Evolutionary conservation across 2,888 invertebrate genomes (phyloP).

Genomic region (Dasysyrphus albostriatus): DNA sequence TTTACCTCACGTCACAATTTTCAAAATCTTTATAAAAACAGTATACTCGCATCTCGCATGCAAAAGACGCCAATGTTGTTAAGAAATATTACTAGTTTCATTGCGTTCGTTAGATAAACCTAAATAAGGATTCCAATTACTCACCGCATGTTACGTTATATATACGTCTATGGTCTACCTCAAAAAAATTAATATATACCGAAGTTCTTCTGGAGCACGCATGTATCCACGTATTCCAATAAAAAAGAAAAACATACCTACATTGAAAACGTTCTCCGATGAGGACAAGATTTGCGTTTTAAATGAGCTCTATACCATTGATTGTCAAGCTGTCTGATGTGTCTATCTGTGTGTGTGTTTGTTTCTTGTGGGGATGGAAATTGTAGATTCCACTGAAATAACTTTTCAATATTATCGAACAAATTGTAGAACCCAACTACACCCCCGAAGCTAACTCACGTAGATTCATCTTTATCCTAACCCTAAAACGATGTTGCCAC

Average conservation of each 20-base stretch:
- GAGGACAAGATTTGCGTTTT: conserved; percentile 71
- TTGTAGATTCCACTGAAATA: conserved; percentile 57
- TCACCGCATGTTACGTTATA: conserved; percentile 12
- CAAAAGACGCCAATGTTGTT: not conserved
- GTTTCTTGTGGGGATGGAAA: conserved; percentile 22
- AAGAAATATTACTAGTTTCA: conserved; percentile 9
- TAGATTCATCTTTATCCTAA: conserved; percentile 17
- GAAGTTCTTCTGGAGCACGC: conserved; percentile 52
- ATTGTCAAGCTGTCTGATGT: conserved; percentile 40
- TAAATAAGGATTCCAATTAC: conserved; percentile 11
- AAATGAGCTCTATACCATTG: conserved; percentile 61
- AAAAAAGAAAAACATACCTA: conserved; percentile 54
- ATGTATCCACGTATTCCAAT: conserved; percentile 63
- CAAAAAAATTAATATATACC: conserved; percentile 43
- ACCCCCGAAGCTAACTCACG: conserved; percentile 53
- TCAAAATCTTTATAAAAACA: not conserved
- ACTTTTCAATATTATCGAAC: conserved; percentile 70
- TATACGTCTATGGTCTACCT: conserved; percentile 29
- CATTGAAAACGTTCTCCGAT: conserved; percentile 55
- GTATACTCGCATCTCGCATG: conserved; percentile 1
- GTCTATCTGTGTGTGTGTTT: conserved; percentile 12
- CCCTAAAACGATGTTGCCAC: conserved; percentile 29
- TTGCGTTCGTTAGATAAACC: not conserved
- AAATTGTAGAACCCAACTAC: conserved; percentile 45
- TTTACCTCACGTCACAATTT: conserved; percentile 5